Conservation (phyloP, 1,140 invertebrate species). For the Psix sp. region DNA sequence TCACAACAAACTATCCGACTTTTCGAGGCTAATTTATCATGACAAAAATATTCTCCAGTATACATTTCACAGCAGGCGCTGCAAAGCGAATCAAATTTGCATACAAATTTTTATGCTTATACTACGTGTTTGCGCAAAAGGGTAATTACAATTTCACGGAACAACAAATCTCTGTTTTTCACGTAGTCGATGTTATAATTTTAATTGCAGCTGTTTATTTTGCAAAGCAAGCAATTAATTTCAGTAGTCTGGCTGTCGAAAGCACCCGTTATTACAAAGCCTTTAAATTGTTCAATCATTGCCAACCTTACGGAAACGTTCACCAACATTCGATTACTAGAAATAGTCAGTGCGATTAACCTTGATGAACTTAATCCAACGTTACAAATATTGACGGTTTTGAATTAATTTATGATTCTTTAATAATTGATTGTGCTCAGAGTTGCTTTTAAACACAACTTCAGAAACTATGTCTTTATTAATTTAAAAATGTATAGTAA, state of each 20-base stretch:
- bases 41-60: background rate
- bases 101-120: conserved; percentile 34
- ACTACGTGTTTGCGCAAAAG: conserved; percentile 32
- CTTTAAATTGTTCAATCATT: conserved; percentile 29
- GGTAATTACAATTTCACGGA: conserved; percentile 31
- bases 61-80: background rate
- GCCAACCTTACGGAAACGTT: conserved; percentile 8
- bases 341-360: conserved; percentile 16
- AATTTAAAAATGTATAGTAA: too few relatives aligned
- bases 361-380: conserved; percentile 10
- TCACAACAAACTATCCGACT: conserved; percentile 15
- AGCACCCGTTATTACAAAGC: conserved; percentile 29
- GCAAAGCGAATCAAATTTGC: conserved; percentile 15
- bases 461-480: too few relatives aligned
- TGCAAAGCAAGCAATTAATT: conserved; percentile 51
- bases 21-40: conserved; percentile 13
- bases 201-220: conserved; percentile 42
- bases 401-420: too few relatives aligned
- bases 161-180: too few relatives aligned
- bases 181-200: conserved; percentile 33
- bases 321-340: conserved; percentile 15
- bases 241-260: conserved; percentile 7
- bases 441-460: too few relatives aligned
- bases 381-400: conserved; percentile 12
- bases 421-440: too few relatives aligned